Evolutionary conservation across 2,797 vertebrate species (phyloP).

Genomic region (Characodon lateralis): DNA sequence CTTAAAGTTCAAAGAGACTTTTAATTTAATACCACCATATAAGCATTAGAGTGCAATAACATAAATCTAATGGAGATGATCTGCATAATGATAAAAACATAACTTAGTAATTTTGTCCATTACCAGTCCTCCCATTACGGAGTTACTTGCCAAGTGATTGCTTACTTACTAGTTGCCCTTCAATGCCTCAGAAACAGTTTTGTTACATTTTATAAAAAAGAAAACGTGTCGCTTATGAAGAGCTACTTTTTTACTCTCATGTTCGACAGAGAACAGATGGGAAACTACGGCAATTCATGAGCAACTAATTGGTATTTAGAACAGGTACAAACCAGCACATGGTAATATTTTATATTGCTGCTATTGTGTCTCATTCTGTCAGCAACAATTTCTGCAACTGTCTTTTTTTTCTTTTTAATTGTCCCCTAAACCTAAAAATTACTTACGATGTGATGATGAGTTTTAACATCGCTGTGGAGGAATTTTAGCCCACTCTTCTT

Average conservation of each 20-base stretch:
- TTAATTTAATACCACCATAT: neutral
- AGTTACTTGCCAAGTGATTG: neutral
- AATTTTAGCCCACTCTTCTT: no score
- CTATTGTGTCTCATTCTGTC: neutral
- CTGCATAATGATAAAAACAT: neutral
- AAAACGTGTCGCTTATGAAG: neutral
- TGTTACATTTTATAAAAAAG: neutral
- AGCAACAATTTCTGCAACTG: neutral
- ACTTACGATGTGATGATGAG: no score
- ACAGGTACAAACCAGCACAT: neutral
- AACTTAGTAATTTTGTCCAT: neutral
- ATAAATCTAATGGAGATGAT: neutral
- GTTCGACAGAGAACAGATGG: neutral
- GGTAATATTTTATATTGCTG: neutral
- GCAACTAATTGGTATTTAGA: slow-evolving; percentile 2
- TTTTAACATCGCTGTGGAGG: no score
- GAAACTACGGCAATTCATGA: slow-evolving; percentile 3
- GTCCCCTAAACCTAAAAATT: no score
- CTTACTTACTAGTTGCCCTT: neutral
- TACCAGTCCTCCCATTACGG: neutral
- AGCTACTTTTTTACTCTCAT: neutral
- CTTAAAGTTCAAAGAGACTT: neutral
- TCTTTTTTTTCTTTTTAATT: neutral
- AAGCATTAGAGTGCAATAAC: neutral
- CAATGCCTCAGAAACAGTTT: neutral